phyloP scores from a whole-genome alignment of 2,113 vertebrate species.

The Murina feae region DNA sequence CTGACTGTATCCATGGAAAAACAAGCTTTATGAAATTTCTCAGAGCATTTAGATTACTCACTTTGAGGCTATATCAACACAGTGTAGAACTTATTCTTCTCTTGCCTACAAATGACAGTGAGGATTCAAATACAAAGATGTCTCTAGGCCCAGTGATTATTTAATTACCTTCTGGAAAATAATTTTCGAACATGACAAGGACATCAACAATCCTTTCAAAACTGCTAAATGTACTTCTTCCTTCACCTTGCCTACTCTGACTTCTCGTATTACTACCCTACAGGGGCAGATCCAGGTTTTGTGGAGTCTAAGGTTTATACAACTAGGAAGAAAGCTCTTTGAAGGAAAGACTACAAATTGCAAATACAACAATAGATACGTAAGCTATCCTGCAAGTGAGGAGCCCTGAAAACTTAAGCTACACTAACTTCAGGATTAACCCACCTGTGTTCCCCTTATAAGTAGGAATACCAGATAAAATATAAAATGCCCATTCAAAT shows the following conservation, averaged over 20 bases:
- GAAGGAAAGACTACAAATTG: neutral
- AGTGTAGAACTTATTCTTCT: neutral
- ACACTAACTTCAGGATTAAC: neutral
- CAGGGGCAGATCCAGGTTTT: neutral
- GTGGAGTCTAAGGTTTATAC: neutral
- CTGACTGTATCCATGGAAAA: neutral
- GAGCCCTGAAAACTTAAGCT: neutral
- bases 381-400: neutral
- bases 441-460: neutral
- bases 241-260: neutral
- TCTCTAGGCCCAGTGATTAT: neutral
- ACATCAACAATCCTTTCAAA: neutral
- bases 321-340: neutral
- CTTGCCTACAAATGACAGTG: neutral
- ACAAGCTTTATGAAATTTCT: neutral
- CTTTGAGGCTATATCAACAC: neutral
- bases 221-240: neutral
- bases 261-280: neutral
- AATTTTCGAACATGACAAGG: conserved; percentile 33
- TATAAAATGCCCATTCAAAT: neutral
- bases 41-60: neutral
- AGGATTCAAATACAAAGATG: conserved; percentile 36
- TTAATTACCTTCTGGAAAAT: conserved; percentile 54
- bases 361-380: neutral
- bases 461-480: neutral